Evolutionary conservation across 2,797 vertebrate genomes (phyloP).

Genomic region (Spinus pinus): DNA sequence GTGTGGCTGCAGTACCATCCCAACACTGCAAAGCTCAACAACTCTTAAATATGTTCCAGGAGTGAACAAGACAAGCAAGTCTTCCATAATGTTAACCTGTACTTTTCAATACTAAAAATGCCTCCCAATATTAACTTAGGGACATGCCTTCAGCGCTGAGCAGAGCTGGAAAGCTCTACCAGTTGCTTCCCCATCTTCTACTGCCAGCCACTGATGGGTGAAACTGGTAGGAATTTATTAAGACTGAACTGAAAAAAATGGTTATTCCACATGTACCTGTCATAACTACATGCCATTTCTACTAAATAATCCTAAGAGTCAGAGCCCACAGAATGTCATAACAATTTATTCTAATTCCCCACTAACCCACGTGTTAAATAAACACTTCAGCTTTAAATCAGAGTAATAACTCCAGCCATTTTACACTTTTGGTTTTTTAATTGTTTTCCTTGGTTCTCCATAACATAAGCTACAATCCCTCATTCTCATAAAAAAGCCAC

Average conservation of each 20-base stretch:
- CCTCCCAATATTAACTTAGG: not conserved
- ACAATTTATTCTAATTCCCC: conserved; percentile 3
- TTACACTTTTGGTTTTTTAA: not conserved
- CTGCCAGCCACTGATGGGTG: not conserved
- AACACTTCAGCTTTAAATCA: conserved; percentile 1
- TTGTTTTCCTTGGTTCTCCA: not conserved
- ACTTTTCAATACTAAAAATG: not conserved
- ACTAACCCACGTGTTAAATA: not conserved
- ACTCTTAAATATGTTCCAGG: not conserved
- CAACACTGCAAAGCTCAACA: not conserved
- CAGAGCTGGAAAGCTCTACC: not conserved
- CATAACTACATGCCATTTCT: not conserved
- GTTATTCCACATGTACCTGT: not conserved
- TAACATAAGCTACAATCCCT: not conserved
- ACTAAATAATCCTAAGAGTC: not conserved
- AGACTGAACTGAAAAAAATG: not conserved
- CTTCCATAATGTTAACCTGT: not conserved
- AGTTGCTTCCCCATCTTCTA: not conserved
- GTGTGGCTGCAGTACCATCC: not conserved
- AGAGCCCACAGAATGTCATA: not conserved
- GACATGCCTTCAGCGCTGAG: not conserved
- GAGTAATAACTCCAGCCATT: not conserved
- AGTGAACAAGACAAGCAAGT: not conserved
- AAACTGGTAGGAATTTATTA: not conserved
- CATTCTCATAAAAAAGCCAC: not conserved